Percentiles rank a stretch among this genome's conserved stretches.
These are phyloP conservation scores for Microcebus murinus DNA, from an alignment of 2,113 vertebrate genomes.

Conservation along the genomic window DNA sequence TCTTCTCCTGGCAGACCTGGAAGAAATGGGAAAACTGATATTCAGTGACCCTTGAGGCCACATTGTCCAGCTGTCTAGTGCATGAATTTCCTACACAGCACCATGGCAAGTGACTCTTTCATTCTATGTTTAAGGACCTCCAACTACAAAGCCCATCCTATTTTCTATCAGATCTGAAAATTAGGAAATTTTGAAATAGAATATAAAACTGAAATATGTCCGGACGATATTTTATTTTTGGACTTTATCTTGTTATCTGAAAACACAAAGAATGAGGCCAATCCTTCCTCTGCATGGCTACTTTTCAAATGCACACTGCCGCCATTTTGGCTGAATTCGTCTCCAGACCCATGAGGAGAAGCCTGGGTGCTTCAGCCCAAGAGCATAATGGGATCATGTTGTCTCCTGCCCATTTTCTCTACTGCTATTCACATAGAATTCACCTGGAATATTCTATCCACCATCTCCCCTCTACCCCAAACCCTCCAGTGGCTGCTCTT, in stretches of 20 bases:
- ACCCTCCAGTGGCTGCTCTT: background rate
- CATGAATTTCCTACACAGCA: background rate
- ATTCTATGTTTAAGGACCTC: background rate
- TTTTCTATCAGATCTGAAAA: constrained; percentile 24
- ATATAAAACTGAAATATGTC: background rate
- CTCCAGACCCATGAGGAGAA: background rate
- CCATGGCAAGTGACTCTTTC: background rate
- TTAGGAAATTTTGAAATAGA: background rate
- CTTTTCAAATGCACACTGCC: background rate
- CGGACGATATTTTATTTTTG: background rate
- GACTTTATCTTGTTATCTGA: background rate
- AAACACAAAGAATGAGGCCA: background rate
- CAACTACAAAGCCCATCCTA: background rate
- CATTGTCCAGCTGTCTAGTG: background rate
- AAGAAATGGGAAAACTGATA: background rate
- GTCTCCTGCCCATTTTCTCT: background rate
- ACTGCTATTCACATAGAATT: background rate
- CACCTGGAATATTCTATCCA: background rate
- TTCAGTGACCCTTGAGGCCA: background rate
- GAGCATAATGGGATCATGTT: background rate
- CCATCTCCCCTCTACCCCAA: too few relatives aligned
- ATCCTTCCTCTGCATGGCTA: background rate
- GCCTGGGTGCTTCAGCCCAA: background rate
- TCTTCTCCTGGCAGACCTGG: background rate
- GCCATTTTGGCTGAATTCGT: background rate